Conservation (phyloP, 2,888 invertebrate species). For the Himalopsyche tibetana region DNA sequence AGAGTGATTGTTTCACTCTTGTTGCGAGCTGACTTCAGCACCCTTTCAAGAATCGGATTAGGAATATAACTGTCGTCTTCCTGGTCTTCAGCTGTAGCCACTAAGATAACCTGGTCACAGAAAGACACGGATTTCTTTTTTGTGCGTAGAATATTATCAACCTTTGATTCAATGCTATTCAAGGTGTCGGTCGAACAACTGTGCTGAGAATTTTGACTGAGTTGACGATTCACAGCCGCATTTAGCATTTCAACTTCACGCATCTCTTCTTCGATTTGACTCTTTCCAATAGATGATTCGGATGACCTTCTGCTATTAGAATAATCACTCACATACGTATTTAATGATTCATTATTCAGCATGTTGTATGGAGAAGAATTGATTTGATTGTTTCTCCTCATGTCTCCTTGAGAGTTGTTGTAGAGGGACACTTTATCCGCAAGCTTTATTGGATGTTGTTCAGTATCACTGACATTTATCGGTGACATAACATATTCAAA, state of each 20-base stretch:
- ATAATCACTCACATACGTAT: slow-evolving; percentile 60
- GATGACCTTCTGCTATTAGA: slow-evolving; percentile 59
- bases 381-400: background rate
- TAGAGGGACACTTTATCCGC: slow-evolving; percentile 3
- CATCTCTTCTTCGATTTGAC: slow-evolving; percentile 77
- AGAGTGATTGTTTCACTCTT: slow-evolving; percentile 81
- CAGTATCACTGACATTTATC: slow-evolving; percentile 50
- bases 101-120: slow-evolving; percentile 94
- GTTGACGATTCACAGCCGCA: slow-evolving; percentile 72
- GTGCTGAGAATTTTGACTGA: slow-evolving; percentile 70
- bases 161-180: slow-evolving; percentile 67
- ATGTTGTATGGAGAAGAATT: slow-evolving; percentile 48
- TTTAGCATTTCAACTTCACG: slow-evolving; percentile 78
- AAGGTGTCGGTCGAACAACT: slow-evolving; percentile 74
- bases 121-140: slow-evolving; percentile 97
- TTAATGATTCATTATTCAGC: slow-evolving; percentile 45
- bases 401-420: slow-evolving; percentile 13
- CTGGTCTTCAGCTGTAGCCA: slow-evolving; percentile 94
- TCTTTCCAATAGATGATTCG: slow-evolving; percentile 70
- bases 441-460: slow-evolving; percentile 8
- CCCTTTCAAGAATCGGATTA: slow-evolving; percentile 92
- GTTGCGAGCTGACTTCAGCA: slow-evolving; percentile 87
- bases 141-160: slow-evolving; percentile 77
- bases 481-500: slow-evolving; percentile 81
- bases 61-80: slow-evolving; percentile 94